Conservation (phyloP, 23 tunicate genomes). For the Aplidium turbinatum region DNA sequence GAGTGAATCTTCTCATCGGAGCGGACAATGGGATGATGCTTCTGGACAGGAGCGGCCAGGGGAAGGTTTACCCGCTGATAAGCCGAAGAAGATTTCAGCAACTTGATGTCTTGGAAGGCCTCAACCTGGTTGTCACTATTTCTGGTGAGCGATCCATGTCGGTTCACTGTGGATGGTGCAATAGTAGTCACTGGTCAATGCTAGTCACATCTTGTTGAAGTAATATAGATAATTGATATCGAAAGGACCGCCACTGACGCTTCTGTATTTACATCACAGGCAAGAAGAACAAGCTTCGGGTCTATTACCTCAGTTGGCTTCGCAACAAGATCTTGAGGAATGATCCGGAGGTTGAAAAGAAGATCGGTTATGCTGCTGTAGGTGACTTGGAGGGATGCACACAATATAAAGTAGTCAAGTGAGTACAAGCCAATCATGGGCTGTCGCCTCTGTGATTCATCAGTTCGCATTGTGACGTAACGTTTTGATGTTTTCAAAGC, state of each 20-base stretch:
- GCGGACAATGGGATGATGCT: slow-evolving; percentile 99
- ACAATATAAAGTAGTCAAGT: slow-evolving; percentile 97
- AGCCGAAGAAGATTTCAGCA: slow-evolving; percentile 91
- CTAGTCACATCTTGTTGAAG: too few relatives aligned
- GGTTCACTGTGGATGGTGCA: too few relatives aligned
- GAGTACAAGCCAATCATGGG: too few relatives aligned
- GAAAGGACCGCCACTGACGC: too few relatives aligned
- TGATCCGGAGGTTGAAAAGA: slow-evolving; percentile 94
- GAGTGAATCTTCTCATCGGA: slow-evolving; percentile 95
- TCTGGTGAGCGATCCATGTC: too few relatives aligned
- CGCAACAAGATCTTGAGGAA: slow-evolving; percentile 88
- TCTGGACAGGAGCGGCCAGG: slow-evolving; percentile 97
- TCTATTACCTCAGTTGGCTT: slow-evolving; percentile 93
- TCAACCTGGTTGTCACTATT: slow-evolving; percentile 90
- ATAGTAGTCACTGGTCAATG: too few relatives aligned
- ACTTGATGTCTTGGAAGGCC: slow-evolving; percentile 93
- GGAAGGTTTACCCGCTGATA: slow-evolving; percentile 96
- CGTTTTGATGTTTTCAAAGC: too few relatives aligned
- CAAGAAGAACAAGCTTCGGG: slow-evolving; percentile 96
- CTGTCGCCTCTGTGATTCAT: too few relatives aligned
- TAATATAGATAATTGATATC: too few relatives aligned
- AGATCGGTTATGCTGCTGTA: slow-evolving; percentile 84
- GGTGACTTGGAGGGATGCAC: slow-evolving; percentile 99
- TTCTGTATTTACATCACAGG: too few relatives aligned
- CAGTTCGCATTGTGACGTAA: too few relatives aligned